Conservation (phyloP, 2,888 invertebrate species). For the Allacma fusca region DNA sequence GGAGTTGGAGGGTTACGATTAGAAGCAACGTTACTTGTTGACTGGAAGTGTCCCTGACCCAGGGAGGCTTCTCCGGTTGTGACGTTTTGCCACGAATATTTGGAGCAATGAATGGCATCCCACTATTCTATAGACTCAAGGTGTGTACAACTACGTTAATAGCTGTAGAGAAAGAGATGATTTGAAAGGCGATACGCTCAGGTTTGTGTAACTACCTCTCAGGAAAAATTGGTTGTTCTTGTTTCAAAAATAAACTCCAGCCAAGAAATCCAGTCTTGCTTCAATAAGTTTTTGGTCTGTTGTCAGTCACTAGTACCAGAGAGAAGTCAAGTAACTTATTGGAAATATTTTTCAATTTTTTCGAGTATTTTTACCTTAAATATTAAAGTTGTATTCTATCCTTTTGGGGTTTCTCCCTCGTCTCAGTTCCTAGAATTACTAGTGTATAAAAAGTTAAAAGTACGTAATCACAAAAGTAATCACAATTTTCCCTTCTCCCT, state of each 20-base stretch:
- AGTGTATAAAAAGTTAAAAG: not conserved
- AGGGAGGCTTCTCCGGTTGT: constrained; percentile 57
- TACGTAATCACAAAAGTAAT: constrained; percentile 6
- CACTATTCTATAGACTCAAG: constrained; percentile 43
- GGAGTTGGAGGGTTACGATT: constrained; percentile 39
- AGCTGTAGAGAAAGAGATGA: constrained; percentile 35
- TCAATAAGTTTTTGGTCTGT: not conserved
- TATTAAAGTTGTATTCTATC: too few species aligned
- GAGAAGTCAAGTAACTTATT: too few species aligned
- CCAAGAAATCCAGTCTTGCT: not conserved
- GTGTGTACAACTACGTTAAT: constrained; percentile 47
- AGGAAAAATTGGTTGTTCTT: constrained; percentile 13
- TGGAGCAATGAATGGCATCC: constrained; percentile 57
- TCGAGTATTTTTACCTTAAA: too few species aligned
- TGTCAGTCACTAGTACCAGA: not conserved
- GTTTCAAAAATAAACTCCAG: constrained; percentile 12
- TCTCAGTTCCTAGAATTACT: too few species aligned
- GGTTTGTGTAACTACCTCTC: constrained; percentile 38
- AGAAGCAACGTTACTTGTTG: constrained; percentile 58
- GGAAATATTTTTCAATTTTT: too few species aligned
- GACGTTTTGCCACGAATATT: constrained; percentile 48
- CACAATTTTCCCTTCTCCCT: not conserved
- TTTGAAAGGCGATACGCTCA: constrained; percentile 31
- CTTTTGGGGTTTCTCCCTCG: too few species aligned
- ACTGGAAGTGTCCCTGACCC: constrained; percentile 55